A percentile compares a stretch with the other conserved stretches of the same genome.
Conservation (phyloP, 2,797 vertebrate species). For the Ptychobarbus kaznakovi region DNA sequence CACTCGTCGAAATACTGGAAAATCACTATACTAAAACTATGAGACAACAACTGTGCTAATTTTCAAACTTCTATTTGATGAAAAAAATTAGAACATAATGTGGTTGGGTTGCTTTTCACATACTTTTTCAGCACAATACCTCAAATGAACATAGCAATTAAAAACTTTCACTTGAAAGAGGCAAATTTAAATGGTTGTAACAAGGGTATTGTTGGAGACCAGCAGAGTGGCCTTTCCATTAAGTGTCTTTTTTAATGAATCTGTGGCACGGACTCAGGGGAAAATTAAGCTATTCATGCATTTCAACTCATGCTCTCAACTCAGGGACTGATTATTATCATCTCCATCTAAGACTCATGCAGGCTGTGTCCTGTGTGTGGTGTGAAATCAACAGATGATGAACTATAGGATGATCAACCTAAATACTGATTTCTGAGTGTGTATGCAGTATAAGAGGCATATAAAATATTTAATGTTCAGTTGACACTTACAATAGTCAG, state of each 20-base stretch:
- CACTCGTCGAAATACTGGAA: neutral
- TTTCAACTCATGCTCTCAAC: constrained; percentile 5
- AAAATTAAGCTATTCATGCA: constrained; percentile 11
- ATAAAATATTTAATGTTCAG: neutral
- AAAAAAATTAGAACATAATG: neutral
- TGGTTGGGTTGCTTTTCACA: neutral
- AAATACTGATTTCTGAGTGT: neutral
- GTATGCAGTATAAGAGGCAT: neutral
- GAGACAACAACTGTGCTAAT: neutral
- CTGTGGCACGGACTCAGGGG: neutral
- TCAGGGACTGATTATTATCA: neutral
- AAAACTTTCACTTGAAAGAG: constrained; percentile 7
- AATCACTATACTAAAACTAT: neutral
- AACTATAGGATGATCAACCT: neutral
- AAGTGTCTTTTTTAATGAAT: constrained; percentile 11
- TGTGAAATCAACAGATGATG: neutral
- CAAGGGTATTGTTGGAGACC: neutral
- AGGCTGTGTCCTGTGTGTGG: neutral
- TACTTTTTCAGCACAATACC: neutral
- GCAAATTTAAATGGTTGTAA: neutral
- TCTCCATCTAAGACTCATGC: neutral
- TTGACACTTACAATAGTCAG: neutral
- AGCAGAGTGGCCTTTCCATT: constrained; percentile 13
- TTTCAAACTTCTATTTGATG: neutral
- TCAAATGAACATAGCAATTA: neutral